These are phyloP conservation scores for Rhinichthys osculus DNA, from an alignment of 2,797 vertebrate genomes.

Conservation along the genomic window DNA sequence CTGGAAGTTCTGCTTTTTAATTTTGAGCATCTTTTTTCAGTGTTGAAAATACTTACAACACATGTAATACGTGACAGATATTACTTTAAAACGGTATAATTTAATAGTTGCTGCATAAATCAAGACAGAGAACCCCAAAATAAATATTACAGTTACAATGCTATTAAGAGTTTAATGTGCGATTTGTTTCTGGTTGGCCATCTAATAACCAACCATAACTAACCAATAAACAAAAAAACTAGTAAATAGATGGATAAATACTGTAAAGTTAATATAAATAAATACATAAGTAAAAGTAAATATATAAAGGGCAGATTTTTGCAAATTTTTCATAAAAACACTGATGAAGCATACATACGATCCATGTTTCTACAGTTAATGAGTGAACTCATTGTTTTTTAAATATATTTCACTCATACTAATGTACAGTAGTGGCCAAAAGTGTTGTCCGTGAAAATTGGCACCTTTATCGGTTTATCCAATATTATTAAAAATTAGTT, in stretches of 20 bases:
- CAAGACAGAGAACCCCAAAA: neutral
- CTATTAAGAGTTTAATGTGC: neutral
- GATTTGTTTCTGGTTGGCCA: neutral
- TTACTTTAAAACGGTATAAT: neutral
- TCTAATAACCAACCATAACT: neutral
- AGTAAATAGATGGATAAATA: neutral
- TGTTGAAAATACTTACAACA: neutral
- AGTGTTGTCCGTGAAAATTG: neutral
- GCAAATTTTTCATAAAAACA: neutral
- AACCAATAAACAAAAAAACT: neutral
- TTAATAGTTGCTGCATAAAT: neutral
- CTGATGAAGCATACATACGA: neutral
- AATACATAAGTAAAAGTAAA: neutral
- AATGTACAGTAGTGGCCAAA: neutral
- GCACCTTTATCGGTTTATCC: neutral
- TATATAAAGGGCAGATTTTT: neutral
- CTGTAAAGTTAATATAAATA: neutral
- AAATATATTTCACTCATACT: neutral
- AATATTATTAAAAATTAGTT: neutral
- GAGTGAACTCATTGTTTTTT: neutral
- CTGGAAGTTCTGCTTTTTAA: neutral
- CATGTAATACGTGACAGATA: neutral
- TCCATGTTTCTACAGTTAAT: neutral
- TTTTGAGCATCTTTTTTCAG: neutral
- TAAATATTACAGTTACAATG: neutral